Base-by-base conservation (phyloP, 2,888 invertebrate genomes). In the Sarcophaga caerulescens region DNA sequence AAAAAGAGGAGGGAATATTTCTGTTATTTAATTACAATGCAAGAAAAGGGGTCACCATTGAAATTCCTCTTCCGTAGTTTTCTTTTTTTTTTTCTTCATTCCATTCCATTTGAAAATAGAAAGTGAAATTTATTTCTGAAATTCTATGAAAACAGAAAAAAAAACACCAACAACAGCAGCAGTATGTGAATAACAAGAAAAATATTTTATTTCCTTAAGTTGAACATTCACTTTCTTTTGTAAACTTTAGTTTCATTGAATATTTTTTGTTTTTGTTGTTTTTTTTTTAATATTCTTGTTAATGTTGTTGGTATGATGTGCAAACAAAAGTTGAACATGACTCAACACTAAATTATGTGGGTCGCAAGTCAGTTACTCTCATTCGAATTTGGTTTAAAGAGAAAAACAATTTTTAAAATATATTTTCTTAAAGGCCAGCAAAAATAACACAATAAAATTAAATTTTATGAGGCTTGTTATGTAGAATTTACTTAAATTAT, bases 171-270 rank as follows among this genome's bases (percentile, higher is more conserved):
- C 35, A 35, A 2, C 35, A 35, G 2, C 35, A 35, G 2, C 8
- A 1, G 35, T 35, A 35, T 35, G 35, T 35, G 66, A 52, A 52
- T 44, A 17, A 66, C 8, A 83, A 73, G 57, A 68, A 57, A 79
- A 19, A 12, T 59, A 44, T 75, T 85, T 52, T 45, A 82, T 12
- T 52, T 52, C 2, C 17, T 52, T 52, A 14, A 52, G 52, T 52
- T 52, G 52, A 68, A 78, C 62, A 68, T 76, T 76, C 68, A 82
- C 82, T 82, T 85, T 85, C 82, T 80, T 82, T 68, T 82, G 47
- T 17, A 52, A 52, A 52, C 52, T 52, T 59, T 52, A 52, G 12
- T 52, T 52, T 52, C 52, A 52, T 12, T 52, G 59, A 11, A 59
- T 71, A 35, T 52, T 52, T 52, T 14, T 4, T 52, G 1, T 17